These are phyloP conservation scores for Sphenodon punctatus DNA, from an alignment of 2,797 vertebrate species.

Conservation along the genomic window DNA sequence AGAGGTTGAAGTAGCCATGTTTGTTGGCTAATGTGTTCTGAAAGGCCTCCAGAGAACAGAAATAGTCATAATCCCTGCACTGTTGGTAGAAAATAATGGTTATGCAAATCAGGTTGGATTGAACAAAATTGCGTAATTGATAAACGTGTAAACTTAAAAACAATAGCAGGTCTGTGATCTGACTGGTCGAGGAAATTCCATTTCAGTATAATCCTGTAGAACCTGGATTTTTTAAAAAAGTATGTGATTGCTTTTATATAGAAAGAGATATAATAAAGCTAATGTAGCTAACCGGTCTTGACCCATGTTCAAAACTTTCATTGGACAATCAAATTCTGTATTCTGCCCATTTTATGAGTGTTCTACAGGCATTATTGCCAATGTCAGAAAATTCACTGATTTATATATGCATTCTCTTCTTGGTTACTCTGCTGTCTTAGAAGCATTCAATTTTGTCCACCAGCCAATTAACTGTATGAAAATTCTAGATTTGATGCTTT, in stretches of 20 bases:
- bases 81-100: background rate
- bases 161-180: conserved; percentile 1
- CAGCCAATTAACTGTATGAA: conserved; percentile 32
- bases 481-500: background rate
- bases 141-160: conserved; percentile 45
- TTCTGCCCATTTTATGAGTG: background rate
- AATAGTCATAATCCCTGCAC: background rate
- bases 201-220: conserved; percentile 17
- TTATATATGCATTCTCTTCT: conserved; percentile 29
- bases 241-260: conserved; percentile 34
- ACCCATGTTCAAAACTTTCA: conserved; percentile 39
- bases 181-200: background rate
- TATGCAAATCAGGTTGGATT: background rate
- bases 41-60: background rate
- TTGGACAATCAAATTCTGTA: conserved; percentile 43
- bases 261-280: conserved; percentile 40
- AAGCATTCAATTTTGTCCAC: conserved; percentile 8
- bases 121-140: conserved; percentile 34
- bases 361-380: conserved; percentile 27
- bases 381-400: conserved; percentile 45
- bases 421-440: conserved; percentile 17
- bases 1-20: background rate
- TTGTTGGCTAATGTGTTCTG: background rate
- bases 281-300: background rate
- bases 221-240: background rate